Conservation (phyloP, 2,888 invertebrate genomes). For the Xanthorhoe spadicearia region DNA sequence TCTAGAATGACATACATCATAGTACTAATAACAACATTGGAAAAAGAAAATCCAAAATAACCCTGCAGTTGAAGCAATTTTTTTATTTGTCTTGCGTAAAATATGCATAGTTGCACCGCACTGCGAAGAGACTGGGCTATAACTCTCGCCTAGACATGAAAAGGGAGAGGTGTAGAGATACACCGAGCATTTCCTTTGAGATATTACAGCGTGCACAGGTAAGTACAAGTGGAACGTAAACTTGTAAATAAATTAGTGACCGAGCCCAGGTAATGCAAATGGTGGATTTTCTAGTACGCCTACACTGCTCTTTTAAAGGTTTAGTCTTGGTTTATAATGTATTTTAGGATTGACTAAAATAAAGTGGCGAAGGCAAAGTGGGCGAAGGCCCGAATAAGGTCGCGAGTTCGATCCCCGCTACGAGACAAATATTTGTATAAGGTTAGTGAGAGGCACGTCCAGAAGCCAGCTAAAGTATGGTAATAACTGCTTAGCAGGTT, state of each 20-base stretch:
- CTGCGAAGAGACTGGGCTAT: slow-evolving; percentile 24
- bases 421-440: too few relatives aligned
- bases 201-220: slow-evolving; percentile 29
- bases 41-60: slow-evolving; percentile 8
- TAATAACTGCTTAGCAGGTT: slow-evolving; percentile 47
- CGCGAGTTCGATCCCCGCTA: too few relatives aligned
- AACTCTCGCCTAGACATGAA: slow-evolving; percentile 28
- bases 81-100: slow-evolving; percentile 24
- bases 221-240: slow-evolving; percentile 20
- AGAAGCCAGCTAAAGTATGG: slow-evolving; percentile 9
- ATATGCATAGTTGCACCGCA: slow-evolving; percentile 29
- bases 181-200: slow-evolving; percentile 30
- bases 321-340: slow-evolving; percentile 1
- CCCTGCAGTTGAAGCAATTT: slow-evolving; percentile 15
- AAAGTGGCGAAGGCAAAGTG: too few relatives aligned
- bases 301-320: slow-evolving; percentile 12
- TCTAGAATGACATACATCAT: too few relatives aligned
- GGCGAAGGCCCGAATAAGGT: too few relatives aligned
- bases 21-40: background rate
- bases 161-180: slow-evolving; percentile 34
- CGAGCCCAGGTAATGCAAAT: slow-evolving; percentile 29
- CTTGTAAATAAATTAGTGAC: slow-evolving; percentile 32
- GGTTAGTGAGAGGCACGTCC: background rate
- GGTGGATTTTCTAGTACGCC: slow-evolving; percentile 23
- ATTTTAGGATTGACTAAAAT: too few relatives aligned